These are phyloP conservation scores for Drosophila diplacantha DNA, from an alignment of 2,888 invertebrate genomes.

Conservation along the genomic window DNA sequence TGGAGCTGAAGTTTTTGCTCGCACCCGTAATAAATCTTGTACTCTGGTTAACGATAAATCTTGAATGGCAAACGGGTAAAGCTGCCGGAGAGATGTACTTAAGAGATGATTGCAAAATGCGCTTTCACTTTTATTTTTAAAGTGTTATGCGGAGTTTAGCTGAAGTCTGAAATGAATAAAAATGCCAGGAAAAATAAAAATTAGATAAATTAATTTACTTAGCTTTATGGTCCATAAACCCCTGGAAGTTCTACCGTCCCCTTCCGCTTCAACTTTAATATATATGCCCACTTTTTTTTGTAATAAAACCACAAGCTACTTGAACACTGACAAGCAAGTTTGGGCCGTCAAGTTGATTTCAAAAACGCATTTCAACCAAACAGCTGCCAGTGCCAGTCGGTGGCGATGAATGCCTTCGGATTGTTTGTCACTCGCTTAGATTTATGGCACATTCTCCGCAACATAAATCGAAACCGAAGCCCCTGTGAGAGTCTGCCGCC, in stretches of 20 bases:
- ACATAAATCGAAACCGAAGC: conserved; percentile 37
- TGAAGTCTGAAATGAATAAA: background rate
- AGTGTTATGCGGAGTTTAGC: background rate
- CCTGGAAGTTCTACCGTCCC: background rate
- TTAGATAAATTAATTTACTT: background rate
- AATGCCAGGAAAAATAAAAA: background rate
- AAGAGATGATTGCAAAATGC: conserved; percentile 9
- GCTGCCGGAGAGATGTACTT: conserved; percentile 23
- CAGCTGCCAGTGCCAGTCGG: conserved; percentile 21
- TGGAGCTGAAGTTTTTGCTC: conserved; percentile 14
- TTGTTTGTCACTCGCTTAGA: conserved; percentile 48
- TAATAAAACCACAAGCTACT: conserved; percentile 20
- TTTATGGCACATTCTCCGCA: conserved; percentile 47
- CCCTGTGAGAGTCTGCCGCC: conserved; percentile 24
- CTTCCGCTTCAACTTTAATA: background rate
- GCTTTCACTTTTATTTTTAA: conserved; percentile 28
- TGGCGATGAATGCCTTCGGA: conserved; percentile 42
- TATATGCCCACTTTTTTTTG: background rate
- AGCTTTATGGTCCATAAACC: background rate
- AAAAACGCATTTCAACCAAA: conserved; percentile 33
- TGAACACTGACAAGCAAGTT: conserved; percentile 10
- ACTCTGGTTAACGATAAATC: conserved; percentile 19
- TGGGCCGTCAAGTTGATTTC: conserved; percentile 28
- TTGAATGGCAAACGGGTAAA: conserved; percentile 24
- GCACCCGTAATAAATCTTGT: conserved; percentile 30